Conservation (phyloP, 2,888 invertebrate species). For the Trimorus sp. region DNA sequence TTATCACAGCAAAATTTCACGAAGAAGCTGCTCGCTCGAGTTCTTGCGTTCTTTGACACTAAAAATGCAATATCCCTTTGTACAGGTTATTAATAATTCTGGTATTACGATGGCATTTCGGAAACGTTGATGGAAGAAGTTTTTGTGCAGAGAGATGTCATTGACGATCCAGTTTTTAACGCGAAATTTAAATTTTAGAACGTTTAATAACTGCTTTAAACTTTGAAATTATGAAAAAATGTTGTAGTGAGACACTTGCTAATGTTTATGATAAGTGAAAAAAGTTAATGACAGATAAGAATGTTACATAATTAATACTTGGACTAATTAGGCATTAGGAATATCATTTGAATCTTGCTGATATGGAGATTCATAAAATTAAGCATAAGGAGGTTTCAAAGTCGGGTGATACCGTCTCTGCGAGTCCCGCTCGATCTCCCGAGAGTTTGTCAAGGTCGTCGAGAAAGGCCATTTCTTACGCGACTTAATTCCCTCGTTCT, state of each 20-base stretch:
- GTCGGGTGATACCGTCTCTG: conserved; percentile 34
- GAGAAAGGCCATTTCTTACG: conserved; percentile 62
- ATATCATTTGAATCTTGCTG: too few relatives aligned
- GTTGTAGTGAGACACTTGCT: too few relatives aligned
- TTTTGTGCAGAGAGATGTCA: too few relatives aligned
- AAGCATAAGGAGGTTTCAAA: not conserved
- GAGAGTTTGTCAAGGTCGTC: conserved; percentile 58
- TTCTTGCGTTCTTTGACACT: not conserved
- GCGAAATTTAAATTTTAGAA: too few relatives aligned
- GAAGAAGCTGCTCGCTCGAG: conserved; percentile 15
- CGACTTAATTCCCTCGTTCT: conserved; percentile 41
- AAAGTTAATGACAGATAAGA: not conserved
- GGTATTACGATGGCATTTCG: too few relatives aligned
- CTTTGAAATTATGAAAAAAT: too few relatives aligned
- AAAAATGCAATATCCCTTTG: not conserved
- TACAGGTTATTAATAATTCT: too few relatives aligned
- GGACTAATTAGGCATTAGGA: too few relatives aligned
- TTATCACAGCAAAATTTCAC: conserved; percentile 45
- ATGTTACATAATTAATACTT: not conserved
- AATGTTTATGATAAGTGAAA: too few relatives aligned
- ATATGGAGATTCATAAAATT: not conserved
- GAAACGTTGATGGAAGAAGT: too few relatives aligned
- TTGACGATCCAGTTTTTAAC: too few relatives aligned
- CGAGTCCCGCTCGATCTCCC: conserved; percentile 39
- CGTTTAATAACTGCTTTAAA: too few relatives aligned